Evolutionary conservation across 53 echinoderm and acorn worm genomes (phyloP).

Genomic region (Zoroaster sp.): DNA sequence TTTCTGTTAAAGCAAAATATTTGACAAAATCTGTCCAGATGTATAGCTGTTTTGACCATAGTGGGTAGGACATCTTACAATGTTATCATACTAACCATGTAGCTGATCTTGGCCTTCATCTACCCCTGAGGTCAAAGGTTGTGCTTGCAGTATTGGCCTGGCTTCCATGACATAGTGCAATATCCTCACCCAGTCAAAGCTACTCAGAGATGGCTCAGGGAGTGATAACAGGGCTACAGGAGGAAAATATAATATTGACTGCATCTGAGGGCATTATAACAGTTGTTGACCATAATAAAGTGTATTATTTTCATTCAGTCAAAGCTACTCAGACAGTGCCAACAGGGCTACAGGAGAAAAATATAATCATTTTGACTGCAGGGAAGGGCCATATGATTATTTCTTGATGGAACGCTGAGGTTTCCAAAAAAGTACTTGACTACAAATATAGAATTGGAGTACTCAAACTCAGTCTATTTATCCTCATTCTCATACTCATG

Average conservation of each 20-base stretch:
- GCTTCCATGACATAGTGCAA: slow-evolving; percentile 80
- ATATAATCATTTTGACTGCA: slow-evolving; percentile 2
- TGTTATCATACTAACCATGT: background rate
- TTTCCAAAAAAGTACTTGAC: too few relatives aligned
- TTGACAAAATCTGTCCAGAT: too few relatives aligned
- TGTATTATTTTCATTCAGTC: slow-evolving; percentile 80
- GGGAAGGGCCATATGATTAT: too few relatives aligned
- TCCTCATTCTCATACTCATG: too few relatives aligned
- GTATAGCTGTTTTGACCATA: too few relatives aligned
- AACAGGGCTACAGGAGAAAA: slow-evolving; percentile 55
- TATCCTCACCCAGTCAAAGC: slow-evolving; percentile 86
- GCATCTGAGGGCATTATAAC: background rate
- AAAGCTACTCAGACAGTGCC: slow-evolving; percentile 64
- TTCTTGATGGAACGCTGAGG: too few relatives aligned
- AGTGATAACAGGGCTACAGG: slow-evolving; percentile 65
- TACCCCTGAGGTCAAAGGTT: background rate
- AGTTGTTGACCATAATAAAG: slow-evolving; percentile 84
- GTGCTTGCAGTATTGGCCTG: slow-evolving; percentile 6
- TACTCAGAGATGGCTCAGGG: slow-evolving; percentile 43
- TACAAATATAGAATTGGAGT: too few relatives aligned
- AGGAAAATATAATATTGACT: slow-evolving; percentile 2
- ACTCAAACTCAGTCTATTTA: too few relatives aligned
- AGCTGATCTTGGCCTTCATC: background rate
- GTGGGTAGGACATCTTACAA: too few relatives aligned
- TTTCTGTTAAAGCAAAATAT: too few relatives aligned